phyloP scores from a whole-genome alignment of 2,113 vertebrate species.

The Raja brachyura region DNA sequence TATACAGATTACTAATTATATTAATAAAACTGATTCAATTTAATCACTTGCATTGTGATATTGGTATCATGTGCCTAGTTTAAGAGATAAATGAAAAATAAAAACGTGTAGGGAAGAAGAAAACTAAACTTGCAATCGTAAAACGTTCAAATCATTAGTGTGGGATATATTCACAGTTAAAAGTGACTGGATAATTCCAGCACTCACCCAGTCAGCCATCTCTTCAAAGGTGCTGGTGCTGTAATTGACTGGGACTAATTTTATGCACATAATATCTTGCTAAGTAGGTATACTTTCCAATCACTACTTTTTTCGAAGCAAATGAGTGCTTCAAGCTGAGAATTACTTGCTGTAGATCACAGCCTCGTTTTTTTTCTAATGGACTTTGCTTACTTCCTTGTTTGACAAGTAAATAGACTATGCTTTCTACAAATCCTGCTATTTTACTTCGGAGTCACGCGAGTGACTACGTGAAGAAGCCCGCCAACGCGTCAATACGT shows the following conservation, averaged over 20 bases:
- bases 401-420: neutral
- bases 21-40: neutral
- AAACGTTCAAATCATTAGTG: neutral
- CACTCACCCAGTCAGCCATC: neutral
- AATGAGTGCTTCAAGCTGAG: neutral
- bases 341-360: neutral
- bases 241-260: neutral
- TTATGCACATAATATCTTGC: neutral
- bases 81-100: no score
- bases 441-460: no score
- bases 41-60: neutral
- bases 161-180: neutral
- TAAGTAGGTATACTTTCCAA: neutral
- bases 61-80: neutral
- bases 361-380: neutral
- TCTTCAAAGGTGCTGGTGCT: neutral
- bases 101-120: neutral
- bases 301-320: neutral
- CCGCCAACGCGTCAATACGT: no score
- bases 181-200: neutral
- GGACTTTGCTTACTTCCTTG: no score
- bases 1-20: neutral
- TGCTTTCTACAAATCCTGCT: neutral
- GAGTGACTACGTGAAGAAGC: no score
- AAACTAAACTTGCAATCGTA: neutral